phyloP scores from a whole-genome alignment of 2,888 invertebrate species.

The Spisula solida region DNA sequence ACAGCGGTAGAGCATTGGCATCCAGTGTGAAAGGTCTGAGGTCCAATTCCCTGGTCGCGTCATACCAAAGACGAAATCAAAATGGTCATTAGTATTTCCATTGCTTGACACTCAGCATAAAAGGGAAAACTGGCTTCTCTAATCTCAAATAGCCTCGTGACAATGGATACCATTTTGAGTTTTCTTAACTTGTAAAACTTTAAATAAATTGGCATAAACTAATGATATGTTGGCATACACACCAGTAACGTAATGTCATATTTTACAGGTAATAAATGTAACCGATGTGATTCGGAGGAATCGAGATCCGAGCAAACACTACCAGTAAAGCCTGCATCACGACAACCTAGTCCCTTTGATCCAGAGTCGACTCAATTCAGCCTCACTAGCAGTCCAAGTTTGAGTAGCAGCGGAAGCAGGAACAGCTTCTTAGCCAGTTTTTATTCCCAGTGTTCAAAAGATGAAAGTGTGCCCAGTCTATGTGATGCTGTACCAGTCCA shows the following conservation, averaged over 20 bases:
- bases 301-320: conserved; percentile 10
- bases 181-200: too few relatives aligned
- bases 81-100: not conserved
- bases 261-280: conserved; percentile 28
- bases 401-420: not conserved
- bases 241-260: too few relatives aligned
- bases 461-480: not conserved
- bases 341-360: conserved; percentile 21
- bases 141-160: too few relatives aligned
- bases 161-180: too few relatives aligned
- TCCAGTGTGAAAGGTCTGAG: not conserved
- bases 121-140: too few relatives aligned
- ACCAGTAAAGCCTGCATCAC: not conserved
- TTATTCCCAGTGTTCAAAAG: not conserved
- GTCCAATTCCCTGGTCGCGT: too few relatives aligned
- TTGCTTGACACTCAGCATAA: too few relatives aligned
- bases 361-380: conserved; percentile 23
- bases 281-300: conserved; percentile 30
- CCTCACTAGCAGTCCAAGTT: conserved; percentile 8
- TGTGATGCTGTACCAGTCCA: not conserved
- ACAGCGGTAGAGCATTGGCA: too few relatives aligned
- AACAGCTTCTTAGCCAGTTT: not conserved
- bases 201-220: too few relatives aligned
- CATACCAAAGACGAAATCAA: not conserved
- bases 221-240: too few relatives aligned